Evolutionary conservation across 1,140 invertebrate genomes (phyloP), one percentile per base, ranked within the genome.

Genomic region (Neodiprion fabricii): DNA sequence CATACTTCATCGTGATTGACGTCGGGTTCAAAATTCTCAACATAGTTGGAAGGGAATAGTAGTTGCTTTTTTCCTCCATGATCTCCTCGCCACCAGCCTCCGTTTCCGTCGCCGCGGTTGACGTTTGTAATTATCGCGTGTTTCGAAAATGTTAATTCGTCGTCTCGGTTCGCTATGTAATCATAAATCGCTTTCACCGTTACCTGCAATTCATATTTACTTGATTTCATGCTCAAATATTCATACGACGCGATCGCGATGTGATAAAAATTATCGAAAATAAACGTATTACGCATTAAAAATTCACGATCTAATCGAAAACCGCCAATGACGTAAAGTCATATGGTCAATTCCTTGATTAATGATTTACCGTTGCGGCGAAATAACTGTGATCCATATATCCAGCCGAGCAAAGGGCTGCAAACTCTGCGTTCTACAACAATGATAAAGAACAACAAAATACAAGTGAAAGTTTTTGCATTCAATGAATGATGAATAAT

Each of bases 121-220:
- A 98, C 96, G 88, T 97, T 97, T 0, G 93, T 96, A 75, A 98
- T 97, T 21, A 97, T 95, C 0, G 96, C 94, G 83, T 96, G 94
- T 82, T 96, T 96, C 79, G 92, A 93, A 86, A 98, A 97, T 1
- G 95, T 95, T 21, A 98, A 85, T 84, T 98, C 96, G 87, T 97
- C 96, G 9, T 93, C 91, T 76, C 93, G 90, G 71, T 92, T 91
- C 0, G 95, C 95, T 70, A 91, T 91, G 82, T 97, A 97, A 84
- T 96, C 95, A 83, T 93, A 94, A 10, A 93, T 78, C 0, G 93
- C 93, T 85, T 95, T 96, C 1, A 95, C 94, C 12, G 92, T 93
- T 61, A 95, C 88, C 92, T 94, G 80, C 21, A 78, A 80, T 71
- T 67, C 78, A 72, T 74, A 74, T 28, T 14, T 1, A 4, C 17